Percentiles rank a stretch among this genome's conserved stretches.
These are phyloP conservation scores for Limanda limanda DNA, from an alignment of 2,113 vertebrate genomes.

Conservation along the genomic window DNA sequence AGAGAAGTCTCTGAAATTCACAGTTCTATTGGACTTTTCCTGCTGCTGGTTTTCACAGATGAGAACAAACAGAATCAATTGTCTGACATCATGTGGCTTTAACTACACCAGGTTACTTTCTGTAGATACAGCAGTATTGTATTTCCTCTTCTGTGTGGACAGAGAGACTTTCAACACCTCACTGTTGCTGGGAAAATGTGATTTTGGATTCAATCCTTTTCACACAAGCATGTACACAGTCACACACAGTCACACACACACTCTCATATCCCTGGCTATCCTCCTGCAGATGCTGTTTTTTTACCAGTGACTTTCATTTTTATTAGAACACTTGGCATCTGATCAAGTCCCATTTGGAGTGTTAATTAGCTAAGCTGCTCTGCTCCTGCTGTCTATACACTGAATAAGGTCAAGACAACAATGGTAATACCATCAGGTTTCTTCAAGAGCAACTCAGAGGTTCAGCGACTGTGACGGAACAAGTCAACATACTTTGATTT, in stretches of 20 bases:
- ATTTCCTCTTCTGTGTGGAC: not conserved
- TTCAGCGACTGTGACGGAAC: constrained; percentile 23
- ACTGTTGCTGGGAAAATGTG: not conserved
- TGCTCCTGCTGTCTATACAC: constrained; percentile 46
- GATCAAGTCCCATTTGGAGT: constrained; percentile 69
- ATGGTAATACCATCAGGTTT: constrained; percentile 66
- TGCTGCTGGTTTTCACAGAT: not conserved
- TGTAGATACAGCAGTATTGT: not conserved
- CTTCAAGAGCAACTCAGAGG: constrained; percentile 38
- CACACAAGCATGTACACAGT: constrained; percentile 3
- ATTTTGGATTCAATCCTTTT: not conserved
- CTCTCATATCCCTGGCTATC: constrained; percentile 28
- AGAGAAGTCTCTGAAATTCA: not conserved
- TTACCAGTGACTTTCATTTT: constrained; percentile 69
- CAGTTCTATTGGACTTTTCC: not conserved
- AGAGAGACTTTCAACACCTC: not conserved
- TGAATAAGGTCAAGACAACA: constrained; percentile 74
- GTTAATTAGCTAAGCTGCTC: constrained; percentile 73
- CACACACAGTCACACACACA: not conserved
- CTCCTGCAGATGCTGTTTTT: constrained; percentile 43
- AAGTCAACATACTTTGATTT: constrained; percentile 15
- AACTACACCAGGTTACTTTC: not conserved
- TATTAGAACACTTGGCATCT: constrained; percentile 72
- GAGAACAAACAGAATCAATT: not conserved
- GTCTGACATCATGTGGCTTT: not conserved